Evolutionary conservation across 2,888 invertebrate genomes (phyloP).

Genomic region (Ichneumon xanthorius): DNA sequence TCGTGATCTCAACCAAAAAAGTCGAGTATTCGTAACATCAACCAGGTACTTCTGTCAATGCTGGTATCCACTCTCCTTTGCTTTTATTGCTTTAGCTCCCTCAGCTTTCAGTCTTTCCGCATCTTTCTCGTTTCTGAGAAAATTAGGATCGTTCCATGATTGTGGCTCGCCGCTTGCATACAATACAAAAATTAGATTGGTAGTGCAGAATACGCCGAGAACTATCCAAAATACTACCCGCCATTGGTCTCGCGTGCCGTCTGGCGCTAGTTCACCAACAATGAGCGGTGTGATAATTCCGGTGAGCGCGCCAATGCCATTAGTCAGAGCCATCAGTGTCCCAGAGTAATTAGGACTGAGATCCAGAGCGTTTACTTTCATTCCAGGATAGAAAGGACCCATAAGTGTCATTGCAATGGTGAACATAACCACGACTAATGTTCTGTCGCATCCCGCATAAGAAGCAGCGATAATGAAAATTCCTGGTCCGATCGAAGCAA

Average conservation of each 20-base stretch:
- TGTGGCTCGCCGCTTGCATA: constrained; percentile 92
- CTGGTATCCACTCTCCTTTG: constrained; percentile 44
- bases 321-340: constrained; percentile 85
- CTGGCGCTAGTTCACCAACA: constrained; percentile 87
- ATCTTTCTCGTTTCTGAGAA: constrained; percentile 71
- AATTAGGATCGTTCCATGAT: constrained; percentile 90
- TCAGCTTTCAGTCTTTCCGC: constrained; percentile 60
- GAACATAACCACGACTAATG: constrained; percentile 83
- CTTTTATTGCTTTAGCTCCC: constrained; percentile 62
- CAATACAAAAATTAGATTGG: constrained; percentile 89
- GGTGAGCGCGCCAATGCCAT: constrained; percentile 90
- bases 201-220: constrained; percentile 88
- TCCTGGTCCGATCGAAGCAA: constrained; percentile 85
- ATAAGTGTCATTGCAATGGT: constrained; percentile 85
- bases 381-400: constrained; percentile 86
- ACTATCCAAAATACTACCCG: constrained; percentile 93
- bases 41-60: constrained; percentile 17
- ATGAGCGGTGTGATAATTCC: constrained; percentile 90
- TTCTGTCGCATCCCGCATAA: constrained; percentile 84
- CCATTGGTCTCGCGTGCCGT: constrained; percentile 88
- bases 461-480: constrained; percentile 85
- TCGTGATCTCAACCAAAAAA: not conserved
- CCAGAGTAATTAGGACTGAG: constrained; percentile 85
- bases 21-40: not conserved
- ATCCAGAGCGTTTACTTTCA: constrained; percentile 85